Evolutionary conservation across 2,113 vertebrate species (phyloP), one percentile per base, ranked within the genome.

Genomic region (Embiotoca jacksoni): DNA sequence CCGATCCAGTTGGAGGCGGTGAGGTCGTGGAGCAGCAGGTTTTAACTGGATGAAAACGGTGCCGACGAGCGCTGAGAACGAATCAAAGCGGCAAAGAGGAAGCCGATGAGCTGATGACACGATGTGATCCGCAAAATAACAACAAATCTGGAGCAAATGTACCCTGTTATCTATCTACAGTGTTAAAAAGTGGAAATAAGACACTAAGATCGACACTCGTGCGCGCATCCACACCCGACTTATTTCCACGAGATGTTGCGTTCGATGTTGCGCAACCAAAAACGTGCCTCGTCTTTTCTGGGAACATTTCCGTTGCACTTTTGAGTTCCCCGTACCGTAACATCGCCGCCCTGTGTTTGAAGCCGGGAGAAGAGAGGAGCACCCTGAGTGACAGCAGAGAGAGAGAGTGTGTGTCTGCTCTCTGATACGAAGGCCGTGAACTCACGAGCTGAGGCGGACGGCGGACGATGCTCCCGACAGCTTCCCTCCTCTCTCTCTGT

Each of bases 371-470:
- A 49, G 63, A 44, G 32, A 57, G 36, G 31, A 44, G 41, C 68
- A 16, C 5, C 11, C 16, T 75, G 69, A 73, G 47, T 59, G 81
- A 76, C 78, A 60, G 41, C 62, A 36, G 53, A 33, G 32, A 37
- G 47, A 39, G 39, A 11, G 36, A 15, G 9, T 4, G 41, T 4
- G 41, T 44, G 41, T 7, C 37, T 44, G 41, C 41, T 44, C 41
- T 44, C 41, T 11, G 10, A 54, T 59, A 49, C 7, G 3, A 41
- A 55, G 16, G 36, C 53, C 2, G 57, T 72, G 82, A 89, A 61
- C 80, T 82, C 86, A 32, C 30, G 3, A 23, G 66, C 5, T 13
- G 50, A 31, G 15, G 52, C 69, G 59, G 90, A 84, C 77, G 31
- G 53, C 35, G 41, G 63, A 79, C 60, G 36, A 47, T 64, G 15